These are phyloP conservation scores for Potorous gilbertii DNA, from an alignment of 2,797 vertebrate species.

Conservation along the genomic window DNA sequence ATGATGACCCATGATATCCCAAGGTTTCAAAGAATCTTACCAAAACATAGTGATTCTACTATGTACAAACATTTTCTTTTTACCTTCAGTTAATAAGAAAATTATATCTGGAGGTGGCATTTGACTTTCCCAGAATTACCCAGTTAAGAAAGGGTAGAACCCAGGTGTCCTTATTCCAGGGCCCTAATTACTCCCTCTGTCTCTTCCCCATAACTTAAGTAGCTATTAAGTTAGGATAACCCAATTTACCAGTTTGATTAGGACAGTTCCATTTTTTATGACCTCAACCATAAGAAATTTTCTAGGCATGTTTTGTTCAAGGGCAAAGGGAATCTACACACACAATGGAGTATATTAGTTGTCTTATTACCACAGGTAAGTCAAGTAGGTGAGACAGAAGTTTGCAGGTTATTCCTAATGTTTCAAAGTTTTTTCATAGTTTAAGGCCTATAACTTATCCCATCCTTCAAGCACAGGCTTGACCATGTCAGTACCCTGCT, in stretches of 20 bases:
- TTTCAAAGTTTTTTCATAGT: background rate
- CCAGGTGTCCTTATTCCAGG: background rate
- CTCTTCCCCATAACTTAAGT: background rate
- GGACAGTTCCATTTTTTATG: slow-evolving; percentile 20
- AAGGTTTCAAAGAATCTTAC: background rate
- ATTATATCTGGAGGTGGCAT: background rate
- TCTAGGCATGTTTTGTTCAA: background rate
- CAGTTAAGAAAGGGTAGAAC: background rate
- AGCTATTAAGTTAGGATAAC: background rate
- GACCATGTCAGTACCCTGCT: background rate
- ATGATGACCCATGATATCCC: background rate
- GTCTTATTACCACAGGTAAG: background rate
- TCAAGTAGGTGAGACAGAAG: background rate
- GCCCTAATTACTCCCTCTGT: background rate
- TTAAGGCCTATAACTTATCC: background rate
- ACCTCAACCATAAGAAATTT: background rate
- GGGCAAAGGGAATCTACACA: background rate
- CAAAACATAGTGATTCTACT: background rate
- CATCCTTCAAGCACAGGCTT: background rate
- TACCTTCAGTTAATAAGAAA: slow-evolving; percentile 6
- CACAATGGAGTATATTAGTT: background rate
- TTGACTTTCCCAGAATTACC: slow-evolving; percentile 17
- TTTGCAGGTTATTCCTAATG: background rate
- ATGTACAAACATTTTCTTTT: background rate
- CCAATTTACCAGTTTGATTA: slow-evolving; percentile 35